Evolutionary conservation across 2,797 vertebrate species (phyloP).

Genomic region (Poeciliopsis presidionis): DNA sequence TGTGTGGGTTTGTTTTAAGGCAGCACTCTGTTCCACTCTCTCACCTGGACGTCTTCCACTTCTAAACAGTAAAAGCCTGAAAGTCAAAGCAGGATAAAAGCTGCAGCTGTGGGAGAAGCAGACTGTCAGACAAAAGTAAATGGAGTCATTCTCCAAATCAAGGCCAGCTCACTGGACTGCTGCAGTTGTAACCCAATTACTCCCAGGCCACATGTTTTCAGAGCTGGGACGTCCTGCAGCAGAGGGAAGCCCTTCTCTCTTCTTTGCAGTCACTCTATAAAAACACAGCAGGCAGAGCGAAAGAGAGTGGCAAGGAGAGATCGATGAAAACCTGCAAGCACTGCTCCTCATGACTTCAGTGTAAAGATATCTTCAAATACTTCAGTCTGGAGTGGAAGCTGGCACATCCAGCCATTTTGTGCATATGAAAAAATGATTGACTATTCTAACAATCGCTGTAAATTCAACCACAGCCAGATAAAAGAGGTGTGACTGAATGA

Average conservation of each 20-base stretch:
- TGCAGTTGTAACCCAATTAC: conserved; percentile 68
- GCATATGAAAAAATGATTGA: conserved; percentile 22
- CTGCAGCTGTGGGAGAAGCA: conserved; percentile 62
- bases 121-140: conserved; percentile 65
- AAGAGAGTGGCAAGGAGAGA: conserved; percentile 12
- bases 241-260: conserved; percentile 53
- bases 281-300: conserved; percentile 19
- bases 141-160: conserved; percentile 65
- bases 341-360: conserved; percentile 48
- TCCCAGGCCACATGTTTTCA: conserved; percentile 69
- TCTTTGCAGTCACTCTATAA: conserved; percentile 47
- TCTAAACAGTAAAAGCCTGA: conserved; percentile 42
- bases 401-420: not conserved
- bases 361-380: conserved; percentile 32
- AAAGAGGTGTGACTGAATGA: conserved; percentile 4
- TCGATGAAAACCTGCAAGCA: conserved; percentile 27
- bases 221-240: conserved; percentile 23
- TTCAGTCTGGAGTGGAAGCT: conserved; percentile 2
- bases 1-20: conserved; percentile 28
- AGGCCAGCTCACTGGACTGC: conserved; percentile 59
- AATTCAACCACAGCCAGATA: not conserved
- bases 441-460: not conserved
- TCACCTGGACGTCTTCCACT: conserved; percentile 51
- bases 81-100: conserved; percentile 55
- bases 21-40: conserved; percentile 39